phyloP scores from a whole-genome alignment of 2,888 invertebrate species.

The Aphodius granarius region DNA sequence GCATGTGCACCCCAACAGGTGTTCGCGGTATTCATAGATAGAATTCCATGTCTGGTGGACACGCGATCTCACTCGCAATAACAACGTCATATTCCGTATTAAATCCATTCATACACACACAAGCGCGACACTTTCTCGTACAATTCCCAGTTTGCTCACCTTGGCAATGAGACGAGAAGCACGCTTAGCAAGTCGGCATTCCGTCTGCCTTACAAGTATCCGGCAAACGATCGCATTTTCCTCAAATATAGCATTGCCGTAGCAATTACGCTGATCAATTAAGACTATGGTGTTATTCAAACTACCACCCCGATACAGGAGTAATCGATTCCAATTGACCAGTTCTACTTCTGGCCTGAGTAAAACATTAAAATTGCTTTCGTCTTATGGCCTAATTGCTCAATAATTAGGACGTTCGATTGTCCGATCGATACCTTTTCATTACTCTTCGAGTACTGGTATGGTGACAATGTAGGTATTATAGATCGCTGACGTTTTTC shows the following conservation, averaged over 20 bases:
- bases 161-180: not conserved
- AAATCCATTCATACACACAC: not conserved
- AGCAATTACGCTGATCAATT: not conserved
- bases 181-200: not conserved
- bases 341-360: not conserved
- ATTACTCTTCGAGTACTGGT: not conserved
- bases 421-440: not conserved
- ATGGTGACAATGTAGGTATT: not conserved
- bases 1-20: too few species aligned
- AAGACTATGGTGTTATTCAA: not conserved
- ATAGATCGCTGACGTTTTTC: not conserved
- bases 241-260: not conserved
- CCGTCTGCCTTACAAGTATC: not conserved
- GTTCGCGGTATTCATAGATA: not conserved
- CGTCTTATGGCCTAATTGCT: not conserved
- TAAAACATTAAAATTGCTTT: not conserved
- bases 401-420: not conserved
- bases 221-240: not conserved
- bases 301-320: not conserved
- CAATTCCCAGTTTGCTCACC: not conserved
- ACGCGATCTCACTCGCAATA: not conserved
- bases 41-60: not conserved
- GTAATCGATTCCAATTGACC: not conserved
- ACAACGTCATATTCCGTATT: not conserved
- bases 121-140: not conserved